Evolutionary conservation across 2,797 vertebrate genomes (phyloP), one percentile per base, ranked within the genome.

Genomic region (Eulemur rubriventer): DNA sequence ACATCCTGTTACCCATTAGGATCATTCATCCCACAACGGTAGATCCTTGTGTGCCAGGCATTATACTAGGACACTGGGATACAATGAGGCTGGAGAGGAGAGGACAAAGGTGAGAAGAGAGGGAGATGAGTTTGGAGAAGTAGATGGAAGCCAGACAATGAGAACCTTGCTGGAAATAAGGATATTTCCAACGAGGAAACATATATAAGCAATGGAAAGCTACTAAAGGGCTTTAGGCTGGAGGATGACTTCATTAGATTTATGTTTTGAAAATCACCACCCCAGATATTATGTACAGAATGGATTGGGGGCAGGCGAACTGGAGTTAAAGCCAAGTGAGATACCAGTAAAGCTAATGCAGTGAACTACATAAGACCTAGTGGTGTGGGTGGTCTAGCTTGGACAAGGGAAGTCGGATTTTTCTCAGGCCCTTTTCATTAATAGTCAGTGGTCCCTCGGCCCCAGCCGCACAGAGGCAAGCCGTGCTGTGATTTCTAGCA

Each of bases 201-300:
- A 57, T 57, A 59, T 90, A 70, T 88, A 89, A 91, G 57, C 43
- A 35, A 55, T 18, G 55, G 55, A n/a, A 89, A 95, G 20, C 46
- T 35, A 72, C 67, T 84, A 63, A 38, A 59, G 10, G 43, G 18
- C 35, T 52, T 48, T 79, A 85, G 57, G 69, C 41, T 91, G 1
- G 63, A 82, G 28, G 24, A 59, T 65, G 72, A 73, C 63, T 75
- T 59, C 20, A 41, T 38, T 69, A 89, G 86, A 91, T 83, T 65
- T 83, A 35, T 83, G 65, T 30, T 92, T 84, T 95, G 55, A 76
- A 28, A 95, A 88, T 17, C 28, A 67, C 16, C 43, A 65, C 81
- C 16, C 65, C n/a, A 16, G 59, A 22, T 41, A 55, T 82, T 70
- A 57, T 16, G 11, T 72, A 35, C 24, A 30, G 80, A 79, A 50